A percentile compares a stretch with the other conserved stretches of the same genome.
Conservation (phyloP, 2,113 vertebrate genomes). For the Elephas maximus region DNA sequence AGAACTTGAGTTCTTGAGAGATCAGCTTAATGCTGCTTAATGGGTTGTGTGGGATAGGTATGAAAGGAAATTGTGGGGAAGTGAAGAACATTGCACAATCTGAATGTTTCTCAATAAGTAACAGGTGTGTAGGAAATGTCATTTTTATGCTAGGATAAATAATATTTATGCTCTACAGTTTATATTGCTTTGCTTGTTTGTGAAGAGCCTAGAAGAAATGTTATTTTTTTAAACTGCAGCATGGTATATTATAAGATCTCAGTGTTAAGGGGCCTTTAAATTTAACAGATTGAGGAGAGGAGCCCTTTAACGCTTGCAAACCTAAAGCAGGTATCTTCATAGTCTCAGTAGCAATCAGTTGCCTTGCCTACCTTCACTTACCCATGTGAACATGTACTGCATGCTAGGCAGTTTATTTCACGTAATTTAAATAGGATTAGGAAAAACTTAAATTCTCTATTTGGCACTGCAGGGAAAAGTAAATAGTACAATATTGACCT, state of each 20-base stretch:
- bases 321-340: background rate
- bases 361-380: background rate
- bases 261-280: background rate
- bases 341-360: background rate
- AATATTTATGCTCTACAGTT: background rate
- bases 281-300: background rate
- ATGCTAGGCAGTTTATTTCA: constrained; percentile 13
- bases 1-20: constrained; percentile 24
- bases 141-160: background rate
- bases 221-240: constrained; percentile 8
- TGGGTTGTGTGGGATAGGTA: background rate
- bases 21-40: background rate
- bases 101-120: constrained; percentile 28
- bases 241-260: background rate
- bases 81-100: background rate
- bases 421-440: background rate
- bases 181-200: constrained; percentile 33
- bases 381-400: background rate
- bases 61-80: constrained; percentile 34
- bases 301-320: background rate
- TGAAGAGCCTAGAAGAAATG: background rate
- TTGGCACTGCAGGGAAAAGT: background rate
- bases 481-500: background rate
- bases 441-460: background rate
- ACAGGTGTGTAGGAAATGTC: background rate